Conservation (phyloP, 2,797 vertebrate species). For the Bothrops alternatus region DNA sequence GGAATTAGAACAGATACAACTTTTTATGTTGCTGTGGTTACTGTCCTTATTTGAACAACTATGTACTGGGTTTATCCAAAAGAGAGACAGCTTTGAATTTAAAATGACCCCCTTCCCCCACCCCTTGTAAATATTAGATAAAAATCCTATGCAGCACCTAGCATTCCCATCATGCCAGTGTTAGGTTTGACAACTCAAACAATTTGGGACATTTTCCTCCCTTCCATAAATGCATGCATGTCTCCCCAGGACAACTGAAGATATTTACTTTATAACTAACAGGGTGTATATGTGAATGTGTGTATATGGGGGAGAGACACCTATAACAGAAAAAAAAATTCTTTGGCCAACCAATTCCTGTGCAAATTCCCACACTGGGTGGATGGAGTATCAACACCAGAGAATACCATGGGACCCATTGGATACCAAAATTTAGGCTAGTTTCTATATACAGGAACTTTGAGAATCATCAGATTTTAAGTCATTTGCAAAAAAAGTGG, state of each 20-base stretch:
- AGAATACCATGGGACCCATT: background rate
- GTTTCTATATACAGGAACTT: too few species aligned
- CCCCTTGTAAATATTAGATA: background rate
- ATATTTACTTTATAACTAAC: background rate
- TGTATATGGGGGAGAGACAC: background rate
- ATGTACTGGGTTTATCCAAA: background rate
- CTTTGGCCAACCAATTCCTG: background rate
- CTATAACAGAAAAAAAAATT: background rate
- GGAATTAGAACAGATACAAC: constrained; percentile 15
- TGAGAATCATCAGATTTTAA: too few species aligned
- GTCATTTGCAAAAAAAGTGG: too few species aligned
- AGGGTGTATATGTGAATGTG: background rate
- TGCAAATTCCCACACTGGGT: background rate
- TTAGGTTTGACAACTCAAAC: background rate
- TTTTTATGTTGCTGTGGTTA: background rate
- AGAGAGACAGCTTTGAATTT: background rate
- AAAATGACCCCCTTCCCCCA: background rate
- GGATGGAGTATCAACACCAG: background rate
- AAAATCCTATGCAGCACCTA: background rate
- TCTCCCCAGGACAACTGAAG: background rate
- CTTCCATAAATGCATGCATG: background rate
- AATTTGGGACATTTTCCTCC: background rate
- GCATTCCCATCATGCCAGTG: background rate
- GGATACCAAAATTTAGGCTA: background rate
- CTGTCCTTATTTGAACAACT: constrained; percentile 3